Evolutionary conservation across 2,797 vertebrate genomes (phyloP), one percentile per base, ranked within the genome.

Genomic region (Loris lydekkerianus): DNA sequence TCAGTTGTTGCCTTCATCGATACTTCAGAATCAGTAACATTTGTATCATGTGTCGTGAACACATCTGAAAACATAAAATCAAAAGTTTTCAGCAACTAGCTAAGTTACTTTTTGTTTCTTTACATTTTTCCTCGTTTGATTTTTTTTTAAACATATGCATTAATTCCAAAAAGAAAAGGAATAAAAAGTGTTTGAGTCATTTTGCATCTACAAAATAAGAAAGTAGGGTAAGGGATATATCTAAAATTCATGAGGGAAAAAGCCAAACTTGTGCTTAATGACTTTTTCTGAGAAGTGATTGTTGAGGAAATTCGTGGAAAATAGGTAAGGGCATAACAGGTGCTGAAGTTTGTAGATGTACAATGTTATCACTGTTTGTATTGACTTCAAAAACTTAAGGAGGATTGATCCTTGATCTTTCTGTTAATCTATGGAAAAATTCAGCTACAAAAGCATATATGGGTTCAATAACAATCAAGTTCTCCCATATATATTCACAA

Each of bases 11-110:
- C 86, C 58, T 10, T 96, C 72, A 97, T 78, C 0, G 93, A 58
- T 96, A 94, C 91, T 97, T 97, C 95, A 89, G 96, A 82, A 0
- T 76, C 67, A 9, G 58, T 69, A 37, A 76, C 93, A 67, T 83
- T 92, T 29, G 56, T 0, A 81, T 78, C 89, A 58, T 61, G 23
- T 63, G 92, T 96, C 11, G 89, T 96, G 76, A 97, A 89, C 31
- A 93, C 84, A 93, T 97, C 97, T 98, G 53, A 84, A 96, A 94
- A 89, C 29, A 67, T 21, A 95, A 96, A 93, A 87, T 65, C 29
- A 67, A 82, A 93, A 95, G 4, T 89, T 89, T 85, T 95, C 58
- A 96, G 76, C 72, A 70, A 31, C 25, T 49, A 83, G 29, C 29
- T 43, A 92, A 89, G 13, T 91, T 23, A 75, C 18, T 86, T 85